Percentiles rank a stretch among this genome's conserved stretches.
phyloP scores from a whole-genome alignment of 2,797 vertebrate genomes.

The Tragopan temminckii region DNA sequence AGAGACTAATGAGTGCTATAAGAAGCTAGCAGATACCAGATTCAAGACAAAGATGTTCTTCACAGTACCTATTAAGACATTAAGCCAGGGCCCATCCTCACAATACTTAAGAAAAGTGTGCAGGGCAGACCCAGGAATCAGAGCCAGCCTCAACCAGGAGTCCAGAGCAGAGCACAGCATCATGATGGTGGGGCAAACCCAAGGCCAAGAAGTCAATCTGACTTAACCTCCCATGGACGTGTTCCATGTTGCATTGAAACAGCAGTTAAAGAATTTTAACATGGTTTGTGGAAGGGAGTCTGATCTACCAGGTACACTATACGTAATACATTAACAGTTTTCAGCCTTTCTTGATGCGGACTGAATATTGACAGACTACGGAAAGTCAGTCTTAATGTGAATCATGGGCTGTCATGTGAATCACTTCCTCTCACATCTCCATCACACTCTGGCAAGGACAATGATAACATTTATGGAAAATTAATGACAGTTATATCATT shows the following conservation, averaged over 20 bases:
- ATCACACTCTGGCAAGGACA: background rate
- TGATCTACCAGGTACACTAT: background rate
- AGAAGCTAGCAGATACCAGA: fast-evolving
- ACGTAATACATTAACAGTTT: background rate
- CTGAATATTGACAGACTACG: background rate
- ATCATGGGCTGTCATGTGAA: background rate
- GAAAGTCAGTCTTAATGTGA: background rate
- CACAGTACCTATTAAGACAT: fast-evolving
- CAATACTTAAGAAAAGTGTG: background rate
- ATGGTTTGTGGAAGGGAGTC: background rate
- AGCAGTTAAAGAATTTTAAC: background rate
- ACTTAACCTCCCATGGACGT: background rate
- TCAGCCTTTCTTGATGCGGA: background rate
- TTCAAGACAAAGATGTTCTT: background rate
- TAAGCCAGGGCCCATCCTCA: background rate
- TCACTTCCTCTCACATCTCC: background rate
- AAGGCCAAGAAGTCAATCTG: background rate
- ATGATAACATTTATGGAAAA: background rate
- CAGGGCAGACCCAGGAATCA: background rate
- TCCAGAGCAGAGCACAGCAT: background rate
- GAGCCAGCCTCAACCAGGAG: background rate
- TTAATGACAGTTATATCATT: background rate
- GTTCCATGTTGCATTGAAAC: background rate
- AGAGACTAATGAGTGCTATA: background rate
- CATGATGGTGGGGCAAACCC: fast-evolving